Base-by-base conservation (phyloP, 2,113 vertebrate genomes). In the Callipepla squamata region DNA sequence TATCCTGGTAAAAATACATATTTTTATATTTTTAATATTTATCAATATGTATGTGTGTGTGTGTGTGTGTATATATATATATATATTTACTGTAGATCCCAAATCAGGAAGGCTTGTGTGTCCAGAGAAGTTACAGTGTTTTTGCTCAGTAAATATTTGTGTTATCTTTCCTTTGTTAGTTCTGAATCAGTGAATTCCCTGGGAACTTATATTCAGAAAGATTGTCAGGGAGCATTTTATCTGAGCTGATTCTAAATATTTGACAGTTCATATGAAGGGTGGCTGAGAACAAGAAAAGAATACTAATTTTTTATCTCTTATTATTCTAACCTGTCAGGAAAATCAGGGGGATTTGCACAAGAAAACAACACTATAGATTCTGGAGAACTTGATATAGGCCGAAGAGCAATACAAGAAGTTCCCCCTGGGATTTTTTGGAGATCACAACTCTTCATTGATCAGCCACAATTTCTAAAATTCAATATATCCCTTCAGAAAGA, bases 401-500 rank as follows among this genome's bases (percentile, higher is more conserved):
- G 98, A 96, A 97, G 98, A 97, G 98, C 97, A 0, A 97, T 98
- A 83, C 99, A 99, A 95, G 98, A 98, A 65, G 96, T 99, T 87
- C 99, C 98, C 23, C 99, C 99, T 0, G 99, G 99, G 45, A 98
- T 99, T 89, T 99, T 99, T 97, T 99, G 99, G 99, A 98, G 99
- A 93, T 99, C 99, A 61, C 99, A 98, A 16, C 97, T 99, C 38
- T 98, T 98, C 95, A 98, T 99, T 96, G 99, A 99, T 90, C 98
- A 99, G 66, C 98, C 99, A 30, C 98, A 98, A 82, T 99, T 99
- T 97, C 98, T 99, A 59, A 99, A 99, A 97, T 99, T 99, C 98
- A 99, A 99, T 98, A 99, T 99, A 97, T 99, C 99, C n/a, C 99
- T 99, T 92, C 99, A 99, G 98, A 99, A 99, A 97, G 99, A 99